Conservation (phyloP, 2,113 vertebrate species). For the Lagenorhynchus albirostris region DNA sequence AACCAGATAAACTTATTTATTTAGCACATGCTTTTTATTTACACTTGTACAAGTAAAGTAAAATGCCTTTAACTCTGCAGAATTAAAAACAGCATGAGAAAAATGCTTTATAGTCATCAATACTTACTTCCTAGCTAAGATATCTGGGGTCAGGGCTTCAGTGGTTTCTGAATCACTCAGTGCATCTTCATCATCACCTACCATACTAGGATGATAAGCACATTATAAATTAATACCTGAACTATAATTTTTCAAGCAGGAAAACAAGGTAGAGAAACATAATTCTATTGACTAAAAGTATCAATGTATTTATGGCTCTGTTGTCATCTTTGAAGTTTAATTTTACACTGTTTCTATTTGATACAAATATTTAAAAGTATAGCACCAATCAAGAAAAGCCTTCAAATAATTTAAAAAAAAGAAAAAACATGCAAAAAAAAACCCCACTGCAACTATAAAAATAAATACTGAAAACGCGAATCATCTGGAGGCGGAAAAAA, state of each 20-base stretch:
- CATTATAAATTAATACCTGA: constrained; percentile 42
- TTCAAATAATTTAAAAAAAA: not conserved
- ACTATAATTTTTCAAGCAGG: constrained; percentile 1
- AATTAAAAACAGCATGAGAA: not conserved
- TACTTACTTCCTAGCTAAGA: constrained; percentile 94
- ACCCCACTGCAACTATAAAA: not conserved
- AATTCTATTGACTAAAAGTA: constrained; percentile 22
- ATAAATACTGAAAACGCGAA: not conserved
- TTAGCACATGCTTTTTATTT: not conserved
- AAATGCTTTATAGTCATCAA: not conserved
- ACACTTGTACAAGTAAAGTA: not conserved
- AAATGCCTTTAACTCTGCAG: not conserved
- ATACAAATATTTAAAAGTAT: constrained; percentile 14
- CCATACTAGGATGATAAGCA: constrained; percentile 85
- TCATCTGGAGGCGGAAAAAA: not conserved
- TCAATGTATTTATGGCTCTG: not conserved
- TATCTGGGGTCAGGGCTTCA: constrained; percentile 85
- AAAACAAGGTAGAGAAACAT: constrained; percentile 16
- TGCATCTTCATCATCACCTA: constrained; percentile 92
- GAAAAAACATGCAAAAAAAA: not conserved
- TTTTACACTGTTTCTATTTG: constrained; percentile 6
- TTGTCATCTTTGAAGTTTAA: not conserved
- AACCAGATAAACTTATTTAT: not conserved
- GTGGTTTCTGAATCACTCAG: constrained; percentile 91
- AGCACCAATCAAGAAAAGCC: constrained; percentile 15